Base-by-base conservation (phyloP, 2,113 vertebrate species). In the Neodon shergylaensis region DNA sequence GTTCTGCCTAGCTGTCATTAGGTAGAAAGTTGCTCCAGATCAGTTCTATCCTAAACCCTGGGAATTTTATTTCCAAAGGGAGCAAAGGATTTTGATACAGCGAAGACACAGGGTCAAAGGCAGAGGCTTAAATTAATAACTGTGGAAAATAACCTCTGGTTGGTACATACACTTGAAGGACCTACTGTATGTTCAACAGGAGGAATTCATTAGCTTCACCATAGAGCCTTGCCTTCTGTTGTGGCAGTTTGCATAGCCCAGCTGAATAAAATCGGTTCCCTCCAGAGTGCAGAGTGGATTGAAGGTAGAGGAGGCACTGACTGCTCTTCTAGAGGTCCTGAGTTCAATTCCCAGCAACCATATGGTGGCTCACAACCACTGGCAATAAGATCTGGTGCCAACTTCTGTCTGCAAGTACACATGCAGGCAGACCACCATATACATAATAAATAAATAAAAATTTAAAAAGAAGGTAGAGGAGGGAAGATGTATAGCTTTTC, bases 11-110 rank as follows among this genome's bases (percentile, higher is more conserved):
- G 16, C n/a, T 16, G 19, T 74, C 65, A 93, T 88, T 63, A 73
- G 65, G 68, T 66, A 89, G 83, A 93, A 87, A 83, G 52, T 79
- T 92, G 79, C 36, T 87, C 17, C 49, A 54, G 49, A 66, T 73
- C 42, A 8, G 3, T 82, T 39, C 83, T 54, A 63, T 87, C 81
- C 49, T 87, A 83, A 95, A 79, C 12, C n/a, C 36, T 42, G 74
- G 31, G 73, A 63, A 47, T 74, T 65, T 88, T 70, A 83, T 87
- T 87, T 76, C 92, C 47, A 65, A 94, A 65, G 16, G 11, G 26
- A 91, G 9, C 7, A 83, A 91, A 94, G 42, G 24, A 86, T 87
- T 89, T 94, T 86, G 78, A 79, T 85, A 83, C 31, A 70, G 36
- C 49, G 17, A 84, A 70, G 74, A 84, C 74, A 19, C 0, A 16